Evolutionary conservation across 2,797 vertebrate genomes (phyloP).

Genomic region (Enteromius radiatus): DNA sequence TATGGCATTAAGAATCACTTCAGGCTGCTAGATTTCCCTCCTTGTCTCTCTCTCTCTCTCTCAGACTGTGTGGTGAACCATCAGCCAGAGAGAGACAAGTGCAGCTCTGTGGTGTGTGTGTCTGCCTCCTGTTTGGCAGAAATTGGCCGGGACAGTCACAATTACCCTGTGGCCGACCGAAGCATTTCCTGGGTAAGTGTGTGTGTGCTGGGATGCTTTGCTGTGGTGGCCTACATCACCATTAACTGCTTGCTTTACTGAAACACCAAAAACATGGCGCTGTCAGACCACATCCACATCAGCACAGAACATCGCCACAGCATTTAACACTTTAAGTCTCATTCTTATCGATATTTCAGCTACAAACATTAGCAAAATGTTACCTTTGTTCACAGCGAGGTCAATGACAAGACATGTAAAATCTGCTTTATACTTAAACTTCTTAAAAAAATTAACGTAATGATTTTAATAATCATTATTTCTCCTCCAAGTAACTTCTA

Average conservation of each 20-base stretch:
- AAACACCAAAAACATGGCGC: conserved; percentile 76
- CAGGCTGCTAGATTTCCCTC: conserved; percentile 39
- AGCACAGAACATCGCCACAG: conserved; percentile 62
- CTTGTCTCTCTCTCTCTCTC: background rate
- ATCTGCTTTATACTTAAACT: background rate
- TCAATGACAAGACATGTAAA: background rate
- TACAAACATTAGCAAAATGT: background rate
- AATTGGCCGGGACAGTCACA: conserved; percentile 86
- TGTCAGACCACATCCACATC: conserved; percentile 77
- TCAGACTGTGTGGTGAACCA: conserved; percentile 72
- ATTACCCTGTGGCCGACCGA: conserved; percentile 86
- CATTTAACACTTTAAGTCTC: background rate
- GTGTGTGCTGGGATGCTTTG: conserved; percentile 74
- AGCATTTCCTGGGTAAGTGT: conserved; percentile 84
- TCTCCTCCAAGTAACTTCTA: background rate
- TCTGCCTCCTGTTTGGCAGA: conserved; percentile 73
- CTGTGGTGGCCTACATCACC: conserved; percentile 80
- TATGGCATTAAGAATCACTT: conserved; percentile 39
- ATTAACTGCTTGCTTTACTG: conserved; percentile 83
- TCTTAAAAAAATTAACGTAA: no score
- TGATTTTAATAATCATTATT: background rate
- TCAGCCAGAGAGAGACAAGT: conserved; percentile 83
- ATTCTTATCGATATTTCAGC: conserved; percentile 2
- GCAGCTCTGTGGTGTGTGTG: conserved; percentile 64
- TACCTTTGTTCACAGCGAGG: background rate